These are phyloP conservation scores for Dryocosmus kuriphilus DNA, from an alignment of 2,888 invertebrate species.

Conservation along the genomic window DNA sequence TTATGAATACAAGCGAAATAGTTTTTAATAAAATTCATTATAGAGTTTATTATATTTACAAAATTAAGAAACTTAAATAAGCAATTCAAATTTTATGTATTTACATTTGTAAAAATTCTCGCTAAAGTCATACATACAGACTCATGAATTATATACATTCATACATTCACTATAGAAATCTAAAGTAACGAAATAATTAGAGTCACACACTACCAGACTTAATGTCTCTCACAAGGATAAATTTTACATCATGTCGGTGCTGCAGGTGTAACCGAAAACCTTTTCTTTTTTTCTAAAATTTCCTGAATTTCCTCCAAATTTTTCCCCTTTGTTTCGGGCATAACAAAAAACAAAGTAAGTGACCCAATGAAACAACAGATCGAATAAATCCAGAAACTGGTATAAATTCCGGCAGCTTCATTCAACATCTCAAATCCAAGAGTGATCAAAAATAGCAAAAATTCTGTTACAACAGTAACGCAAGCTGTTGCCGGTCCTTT, in stretches of 20 bases:
- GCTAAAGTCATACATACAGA: background rate
- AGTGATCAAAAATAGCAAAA: conserved; percentile 81
- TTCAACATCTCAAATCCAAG: conserved; percentile 81
- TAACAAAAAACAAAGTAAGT: conserved; percentile 78
- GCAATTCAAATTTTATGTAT: background rate
- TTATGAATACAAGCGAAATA: too few species aligned
- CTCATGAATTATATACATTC: background rate
- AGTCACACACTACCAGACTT: background rate
- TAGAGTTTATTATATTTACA: background rate
- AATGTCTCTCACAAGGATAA: background rate
- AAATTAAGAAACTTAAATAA: background rate
- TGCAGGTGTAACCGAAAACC: background rate
- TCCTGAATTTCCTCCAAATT: conserved; percentile 81
- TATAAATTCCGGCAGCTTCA: conserved; percentile 79
- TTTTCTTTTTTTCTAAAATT: conserved; percentile 58
- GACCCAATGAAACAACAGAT: conserved; percentile 72
- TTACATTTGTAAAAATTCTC: background rate
- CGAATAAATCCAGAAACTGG: conserved; percentile 81
- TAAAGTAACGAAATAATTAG: background rate
- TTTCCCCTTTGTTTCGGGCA: conserved; percentile 83
- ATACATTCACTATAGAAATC: background rate
- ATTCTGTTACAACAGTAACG: conserved; percentile 81
- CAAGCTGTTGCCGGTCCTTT: conserved; percentile 83
- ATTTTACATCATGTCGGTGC: background rate
- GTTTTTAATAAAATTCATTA: too few species aligned